Evolutionary conservation across 2,113 vertebrate species (phyloP).

Genomic region (Spilogale gracilis): DNA sequence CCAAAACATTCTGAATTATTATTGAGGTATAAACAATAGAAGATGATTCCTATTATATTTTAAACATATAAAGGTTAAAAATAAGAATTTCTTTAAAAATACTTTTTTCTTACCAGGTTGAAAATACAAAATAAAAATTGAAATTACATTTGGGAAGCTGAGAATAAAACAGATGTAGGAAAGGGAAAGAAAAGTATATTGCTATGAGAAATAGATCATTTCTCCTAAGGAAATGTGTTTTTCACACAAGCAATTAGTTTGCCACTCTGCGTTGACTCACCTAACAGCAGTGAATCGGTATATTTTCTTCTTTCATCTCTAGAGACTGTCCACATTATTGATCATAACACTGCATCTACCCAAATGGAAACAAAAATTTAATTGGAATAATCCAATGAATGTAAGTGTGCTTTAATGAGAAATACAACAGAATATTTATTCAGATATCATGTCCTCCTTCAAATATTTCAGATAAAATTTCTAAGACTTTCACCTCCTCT

Average conservation of each 20-base stretch:
- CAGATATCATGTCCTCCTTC: not conserved
- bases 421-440: not conserved
- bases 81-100: not conserved
- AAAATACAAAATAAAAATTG: not conserved
- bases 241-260: not conserved
- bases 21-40: not conserved
- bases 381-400: not conserved
- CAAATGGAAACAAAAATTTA: slow-evolving; percentile 54
- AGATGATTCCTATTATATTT: not conserved
- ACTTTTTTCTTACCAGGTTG: not conserved
- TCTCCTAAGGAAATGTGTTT: not conserved
- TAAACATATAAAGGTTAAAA: not conserved
- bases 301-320: not conserved
- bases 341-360: not conserved
- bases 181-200: not conserved
- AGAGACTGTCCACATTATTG: not conserved
- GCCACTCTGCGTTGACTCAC: not conserved
- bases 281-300: not conserved
- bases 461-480: not conserved
- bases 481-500: not conserved
- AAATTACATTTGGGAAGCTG: not conserved
- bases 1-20: not conserved
- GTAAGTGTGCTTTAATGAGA: not conserved
- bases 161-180: not conserved
- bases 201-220: not conserved